Conservation (phyloP, 2,888 invertebrate genomes). For the Ctena decussata region DNA sequence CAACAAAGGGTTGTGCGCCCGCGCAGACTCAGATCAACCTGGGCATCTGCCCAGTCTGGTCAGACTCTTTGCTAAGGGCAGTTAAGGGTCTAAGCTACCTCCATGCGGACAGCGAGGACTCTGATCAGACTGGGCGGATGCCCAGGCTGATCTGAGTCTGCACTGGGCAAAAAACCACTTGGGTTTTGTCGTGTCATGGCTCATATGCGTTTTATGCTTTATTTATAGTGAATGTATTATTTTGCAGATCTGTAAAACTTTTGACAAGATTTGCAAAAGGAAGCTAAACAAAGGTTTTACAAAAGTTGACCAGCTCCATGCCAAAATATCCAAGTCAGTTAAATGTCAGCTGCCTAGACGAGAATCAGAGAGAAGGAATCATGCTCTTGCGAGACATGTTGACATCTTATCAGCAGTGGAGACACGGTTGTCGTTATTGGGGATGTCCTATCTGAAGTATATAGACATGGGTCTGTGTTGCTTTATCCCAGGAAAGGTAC, state of each 20-base stretch:
- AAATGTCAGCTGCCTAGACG: slow-evolving; percentile 94
- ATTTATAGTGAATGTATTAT: too few relatives aligned
- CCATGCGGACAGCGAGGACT: too few relatives aligned
- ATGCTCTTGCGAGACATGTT: slow-evolving; percentile 94
- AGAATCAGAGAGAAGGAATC: slow-evolving; percentile 95
- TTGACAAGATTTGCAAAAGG: slow-evolving; percentile 92
- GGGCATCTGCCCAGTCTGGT: too few relatives aligned
- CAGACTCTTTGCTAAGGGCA: too few relatives aligned
- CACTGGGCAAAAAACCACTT: too few relatives aligned
- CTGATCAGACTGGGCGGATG: too few relatives aligned
- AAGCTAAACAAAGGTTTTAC: slow-evolving; percentile 94
- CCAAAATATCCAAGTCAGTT: slow-evolving; percentile 92
- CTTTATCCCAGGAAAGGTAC: slow-evolving; percentile 97
- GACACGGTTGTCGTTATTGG: slow-evolving; percentile 95
- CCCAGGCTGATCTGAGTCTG: too few relatives aligned
- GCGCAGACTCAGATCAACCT: too few relatives aligned
- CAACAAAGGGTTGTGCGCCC: too few relatives aligned
- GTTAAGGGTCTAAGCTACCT: too few relatives aligned
- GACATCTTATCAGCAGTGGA: slow-evolving; percentile 96
- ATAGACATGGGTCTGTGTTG: slow-evolving; percentile 95
- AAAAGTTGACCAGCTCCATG: slow-evolving; percentile 93
- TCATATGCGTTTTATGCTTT: too few relatives aligned
- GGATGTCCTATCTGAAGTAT: slow-evolving; percentile 97
- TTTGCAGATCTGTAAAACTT: slow-evolving; percentile 92
- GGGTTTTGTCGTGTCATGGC: too few relatives aligned